These are phyloP conservation scores for Phrynocephalus forsythii DNA, from an alignment of 2,797 vertebrate species.

Conservation along the genomic window DNA sequence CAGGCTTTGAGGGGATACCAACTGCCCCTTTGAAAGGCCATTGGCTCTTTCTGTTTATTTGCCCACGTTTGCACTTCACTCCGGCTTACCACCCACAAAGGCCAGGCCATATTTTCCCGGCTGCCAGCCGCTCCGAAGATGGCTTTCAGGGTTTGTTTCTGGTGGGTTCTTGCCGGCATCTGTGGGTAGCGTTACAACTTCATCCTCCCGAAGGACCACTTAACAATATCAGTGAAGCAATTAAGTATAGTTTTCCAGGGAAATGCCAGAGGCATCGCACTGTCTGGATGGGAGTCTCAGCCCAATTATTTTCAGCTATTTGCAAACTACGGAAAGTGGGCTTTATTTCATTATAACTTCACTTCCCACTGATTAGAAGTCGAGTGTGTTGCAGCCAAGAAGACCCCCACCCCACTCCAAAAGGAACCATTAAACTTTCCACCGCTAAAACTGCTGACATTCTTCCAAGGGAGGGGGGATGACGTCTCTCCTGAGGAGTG, in stretches of 20 bases:
- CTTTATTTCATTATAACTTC: slow-evolving; percentile 85
- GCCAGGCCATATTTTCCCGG: slow-evolving; percentile 21
- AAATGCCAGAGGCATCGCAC: slow-evolving; percentile 82
- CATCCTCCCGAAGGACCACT: slow-evolving; percentile 80
- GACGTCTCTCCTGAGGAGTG: slow-evolving; percentile 82
- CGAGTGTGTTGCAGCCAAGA: slow-evolving; percentile 78
- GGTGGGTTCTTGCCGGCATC: slow-evolving; percentile 74
- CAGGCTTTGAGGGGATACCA: not conserved
- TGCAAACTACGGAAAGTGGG: slow-evolving; percentile 82
- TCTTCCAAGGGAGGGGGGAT: slow-evolving; percentile 75
- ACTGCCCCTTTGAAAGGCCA: no score
- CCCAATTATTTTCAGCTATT: slow-evolving; percentile 86
- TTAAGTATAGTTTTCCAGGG: slow-evolving; percentile 83
- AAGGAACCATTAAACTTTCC: slow-evolving; percentile 86
- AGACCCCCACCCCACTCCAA: slow-evolving; percentile 54
- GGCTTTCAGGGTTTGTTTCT: slow-evolving; percentile 73
- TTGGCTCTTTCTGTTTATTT: slow-evolving; percentile 42
- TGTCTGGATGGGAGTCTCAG: slow-evolving; percentile 85
- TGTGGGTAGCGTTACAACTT: slow-evolving; percentile 75
- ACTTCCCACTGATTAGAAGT: slow-evolving; percentile 86
- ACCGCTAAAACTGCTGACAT: slow-evolving; percentile 84
- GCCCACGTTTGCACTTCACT: slow-evolving; percentile 20
- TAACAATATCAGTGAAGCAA: slow-evolving; percentile 86
- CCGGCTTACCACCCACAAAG: not conserved
- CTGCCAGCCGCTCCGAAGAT: slow-evolving; percentile 60